Evolutionary conservation across 2,113 vertebrate genomes (phyloP), one percentile per base, ranked within the genome.

Genomic region (Burhinus oedicnemus): DNA sequence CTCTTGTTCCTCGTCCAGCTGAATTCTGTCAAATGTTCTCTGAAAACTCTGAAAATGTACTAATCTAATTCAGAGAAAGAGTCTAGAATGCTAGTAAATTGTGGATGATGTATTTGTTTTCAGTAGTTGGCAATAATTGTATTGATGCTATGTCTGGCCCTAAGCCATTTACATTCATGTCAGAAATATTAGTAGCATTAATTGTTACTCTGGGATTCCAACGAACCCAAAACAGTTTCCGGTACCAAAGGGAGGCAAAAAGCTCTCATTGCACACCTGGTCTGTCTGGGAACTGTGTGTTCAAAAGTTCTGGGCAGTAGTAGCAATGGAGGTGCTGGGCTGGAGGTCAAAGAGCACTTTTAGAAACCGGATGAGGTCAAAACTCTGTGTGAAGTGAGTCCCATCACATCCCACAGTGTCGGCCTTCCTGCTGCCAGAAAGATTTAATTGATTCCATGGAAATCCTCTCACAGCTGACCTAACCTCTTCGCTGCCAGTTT

Each of bases 241-340:
- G 12, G 82, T 65, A 93, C 52, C 52, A 70, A 55, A 89, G 42
- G 69, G 77, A 89, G 47, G 61, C 64, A 55, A 60, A 69, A 93
- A 79, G 26, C 54, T 58, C 49, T 95, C 30, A 4, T 62, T 82
- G 69, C 12, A 2, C 95, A 97, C 91, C 93, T 97, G 93, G 72
- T 23, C 83, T 97, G 93, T 91, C 94, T 95, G 95, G 90, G 91
- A 97, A 96, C 87, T 71, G 11, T 3, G 23, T 70, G 84, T 96
- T 87, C 78, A 65, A 26, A 86, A 60, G 58, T 93, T 93, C 91
- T 87, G 89, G 93, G 83, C 76, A 61, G 70, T 32, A 54, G 90
- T 51, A 85, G 66, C 60, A 26, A 7, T 69, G 69, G 60, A 90
- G 76, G 38, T 91, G 81, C 75, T 86, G 75, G 85, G 58, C 75